Conservation (phyloP, 1,140 invertebrate species). For the Drosophila quadrilineata region DNA sequence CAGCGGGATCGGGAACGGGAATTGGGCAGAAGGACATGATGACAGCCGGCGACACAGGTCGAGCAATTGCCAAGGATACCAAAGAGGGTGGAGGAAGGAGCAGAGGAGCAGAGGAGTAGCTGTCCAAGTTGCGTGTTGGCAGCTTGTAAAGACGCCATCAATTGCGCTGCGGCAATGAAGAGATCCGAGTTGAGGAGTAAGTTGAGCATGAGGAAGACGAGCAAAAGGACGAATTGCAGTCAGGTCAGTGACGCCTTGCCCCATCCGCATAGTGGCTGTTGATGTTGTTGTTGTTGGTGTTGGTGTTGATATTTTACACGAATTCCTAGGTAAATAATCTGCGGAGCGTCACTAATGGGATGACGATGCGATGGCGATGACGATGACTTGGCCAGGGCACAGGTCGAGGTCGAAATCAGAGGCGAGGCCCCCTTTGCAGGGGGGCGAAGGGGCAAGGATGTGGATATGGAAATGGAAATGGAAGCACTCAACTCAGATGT, state of each 20-base stretch:
- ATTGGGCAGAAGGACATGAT: background rate
- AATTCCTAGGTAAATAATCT: slow-evolving; percentile 76
- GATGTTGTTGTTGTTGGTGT: slow-evolving; percentile 27
- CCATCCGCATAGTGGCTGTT: background rate
- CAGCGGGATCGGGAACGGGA: background rate
- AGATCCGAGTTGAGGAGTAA: too few species aligned
- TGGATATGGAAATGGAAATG: too few species aligned
- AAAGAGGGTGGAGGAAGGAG: background rate
- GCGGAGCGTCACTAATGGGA: slow-evolving; percentile 66
- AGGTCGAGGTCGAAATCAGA: background rate
- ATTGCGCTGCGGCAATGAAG: too few species aligned
- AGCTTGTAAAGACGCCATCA: slow-evolving; percentile 1
- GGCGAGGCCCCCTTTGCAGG: background rate
- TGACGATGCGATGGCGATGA: slow-evolving; percentile 35
- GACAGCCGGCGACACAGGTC: background rate
- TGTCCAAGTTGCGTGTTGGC: background rate
- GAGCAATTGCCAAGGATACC: background rate
- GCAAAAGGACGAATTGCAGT: background rate
- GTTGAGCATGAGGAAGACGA: background rate
- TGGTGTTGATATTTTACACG: slow-evolving; percentile 60
- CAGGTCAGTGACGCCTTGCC: slow-evolving; percentile 18
- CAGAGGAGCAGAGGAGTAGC: background rate
- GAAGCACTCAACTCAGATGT: too few species aligned
- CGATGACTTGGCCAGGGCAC: slow-evolving; percentile 12
- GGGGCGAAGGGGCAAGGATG: too few species aligned